phyloP scores from a whole-genome alignment of 2,888 invertebrate species.

The Phyto melanocephala region DNA sequence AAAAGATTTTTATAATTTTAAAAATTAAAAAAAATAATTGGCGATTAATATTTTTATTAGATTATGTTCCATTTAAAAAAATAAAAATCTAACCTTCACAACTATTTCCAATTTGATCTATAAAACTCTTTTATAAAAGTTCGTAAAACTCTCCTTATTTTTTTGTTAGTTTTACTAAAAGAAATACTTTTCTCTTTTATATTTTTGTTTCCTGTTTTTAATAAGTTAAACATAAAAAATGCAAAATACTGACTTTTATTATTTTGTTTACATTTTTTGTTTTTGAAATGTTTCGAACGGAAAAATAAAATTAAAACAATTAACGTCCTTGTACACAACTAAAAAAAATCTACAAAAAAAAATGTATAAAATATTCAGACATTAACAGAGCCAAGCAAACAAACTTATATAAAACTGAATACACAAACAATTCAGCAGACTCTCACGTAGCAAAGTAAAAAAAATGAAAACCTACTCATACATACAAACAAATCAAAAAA shows the following conservation, averaged over 20 bases:
- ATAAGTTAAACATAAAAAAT: neutral
- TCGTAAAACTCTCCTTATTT: too few species aligned
- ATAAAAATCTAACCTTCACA: too few species aligned
- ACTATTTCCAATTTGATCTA: too few species aligned
- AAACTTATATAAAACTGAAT: constrained; percentile 28
- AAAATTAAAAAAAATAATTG: too few species aligned
- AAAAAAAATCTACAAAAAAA: constrained; percentile 51
- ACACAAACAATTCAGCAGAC: neutral
- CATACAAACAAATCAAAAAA: constrained; percentile 8
- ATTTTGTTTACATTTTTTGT: constrained; percentile 35
- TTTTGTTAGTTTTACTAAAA: too few species aligned
- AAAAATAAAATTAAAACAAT: constrained; percentile 63
- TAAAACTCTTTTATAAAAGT: too few species aligned
- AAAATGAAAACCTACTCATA: neutral
- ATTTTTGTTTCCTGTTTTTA: constrained; percentile 28
- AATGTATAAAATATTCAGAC: constrained; percentile 51
- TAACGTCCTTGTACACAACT: constrained; percentile 56
- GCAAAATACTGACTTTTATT: constrained; percentile 25
- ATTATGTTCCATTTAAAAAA: too few species aligned
- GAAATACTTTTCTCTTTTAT: neutral
- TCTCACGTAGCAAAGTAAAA: neutral
- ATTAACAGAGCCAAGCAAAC: constrained; percentile 44
- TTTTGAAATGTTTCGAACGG: constrained; percentile 30
- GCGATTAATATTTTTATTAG: too few species aligned
- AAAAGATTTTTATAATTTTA: too few species aligned